Evolutionary conservation across 2,888 invertebrate species (phyloP).

Genomic region (Nebria brevicollis): DNA sequence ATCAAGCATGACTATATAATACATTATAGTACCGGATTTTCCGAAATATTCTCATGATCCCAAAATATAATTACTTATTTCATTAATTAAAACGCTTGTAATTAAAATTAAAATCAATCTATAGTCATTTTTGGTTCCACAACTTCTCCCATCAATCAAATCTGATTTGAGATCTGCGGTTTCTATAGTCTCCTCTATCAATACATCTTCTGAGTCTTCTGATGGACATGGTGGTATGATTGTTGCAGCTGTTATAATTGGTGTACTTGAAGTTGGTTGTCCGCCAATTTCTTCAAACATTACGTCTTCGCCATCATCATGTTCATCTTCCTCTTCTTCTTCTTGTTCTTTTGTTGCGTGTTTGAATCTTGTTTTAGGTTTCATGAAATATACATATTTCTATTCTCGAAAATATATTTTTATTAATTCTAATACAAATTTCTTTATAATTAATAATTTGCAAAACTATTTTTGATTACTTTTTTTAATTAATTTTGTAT

Average conservation of each 20-base stretch:
- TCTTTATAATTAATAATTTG: background rate
- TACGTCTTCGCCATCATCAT: slow-evolving; percentile 49
- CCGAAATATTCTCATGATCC: too few relatives aligned
- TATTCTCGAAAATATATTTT: background rate
- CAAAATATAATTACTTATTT: background rate
- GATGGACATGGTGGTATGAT: background rate
- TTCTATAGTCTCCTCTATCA: background rate
- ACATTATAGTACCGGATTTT: too few relatives aligned
- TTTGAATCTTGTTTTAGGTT: slow-evolving; percentile 29
- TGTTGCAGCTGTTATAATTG: background rate
- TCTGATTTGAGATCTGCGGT: background rate
- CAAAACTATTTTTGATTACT: background rate
- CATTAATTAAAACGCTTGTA: background rate
- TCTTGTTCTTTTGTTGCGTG: slow-evolving; percentile 38
- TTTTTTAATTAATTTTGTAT: background rate
- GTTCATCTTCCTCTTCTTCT: slow-evolving; percentile 49
- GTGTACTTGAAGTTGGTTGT: slow-evolving; percentile 9
- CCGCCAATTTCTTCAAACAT: slow-evolving; percentile 49
- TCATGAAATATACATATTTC: slow-evolving; percentile 12
- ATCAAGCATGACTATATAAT: background rate
- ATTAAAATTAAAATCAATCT: background rate
- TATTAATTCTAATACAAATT: too few relatives aligned
- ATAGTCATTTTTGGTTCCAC: background rate
- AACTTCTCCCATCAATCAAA: background rate
- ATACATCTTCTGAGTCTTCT: background rate